Conservation (phyloP, 1,140 invertebrate genomes). For the Gerris buenoi region DNA sequence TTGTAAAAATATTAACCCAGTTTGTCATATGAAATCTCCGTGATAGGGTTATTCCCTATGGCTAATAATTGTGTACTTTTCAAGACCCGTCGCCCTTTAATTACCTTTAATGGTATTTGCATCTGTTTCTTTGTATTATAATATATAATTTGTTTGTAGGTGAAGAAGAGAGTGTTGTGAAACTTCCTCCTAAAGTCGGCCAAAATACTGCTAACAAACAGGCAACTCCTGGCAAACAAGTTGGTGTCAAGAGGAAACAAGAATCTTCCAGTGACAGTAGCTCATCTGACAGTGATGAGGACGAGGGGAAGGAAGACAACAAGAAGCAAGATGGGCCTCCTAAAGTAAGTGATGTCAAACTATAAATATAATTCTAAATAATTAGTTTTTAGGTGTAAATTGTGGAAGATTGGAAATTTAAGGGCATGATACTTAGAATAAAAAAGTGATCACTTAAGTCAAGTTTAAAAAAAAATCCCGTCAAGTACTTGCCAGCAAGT, state of each 20-base stretch:
- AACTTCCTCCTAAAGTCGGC: constrained; percentile 5
- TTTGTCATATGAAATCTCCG: no score
- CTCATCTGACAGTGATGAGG: background rate
- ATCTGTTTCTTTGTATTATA: background rate
- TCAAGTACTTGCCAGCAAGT: no score
- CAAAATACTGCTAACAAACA: background rate
- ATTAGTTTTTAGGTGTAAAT: no score
- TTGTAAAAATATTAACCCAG: no score
- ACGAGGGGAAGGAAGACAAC: background rate
- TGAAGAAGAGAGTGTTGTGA: constrained; percentile 10
- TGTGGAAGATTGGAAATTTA: no score
- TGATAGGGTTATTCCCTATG: background rate
- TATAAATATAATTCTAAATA: no score
- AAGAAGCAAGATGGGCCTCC: background rate
- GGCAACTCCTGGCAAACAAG: background rate
- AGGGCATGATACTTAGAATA: no score
- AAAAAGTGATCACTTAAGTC: no score
- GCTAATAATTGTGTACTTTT: background rate
- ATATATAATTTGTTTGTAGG: constrained; percentile 3
- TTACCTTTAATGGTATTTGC: no score
- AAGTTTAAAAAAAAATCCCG: no score
- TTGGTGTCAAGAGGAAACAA: background rate
- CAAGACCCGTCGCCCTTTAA: background rate
- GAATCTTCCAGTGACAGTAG: background rate
- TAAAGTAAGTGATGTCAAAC: background rate